These are phyloP conservation scores for Bradypodion ventrale DNA, from an alignment of 2,797 vertebrate genomes.

Conservation along the genomic window DNA sequence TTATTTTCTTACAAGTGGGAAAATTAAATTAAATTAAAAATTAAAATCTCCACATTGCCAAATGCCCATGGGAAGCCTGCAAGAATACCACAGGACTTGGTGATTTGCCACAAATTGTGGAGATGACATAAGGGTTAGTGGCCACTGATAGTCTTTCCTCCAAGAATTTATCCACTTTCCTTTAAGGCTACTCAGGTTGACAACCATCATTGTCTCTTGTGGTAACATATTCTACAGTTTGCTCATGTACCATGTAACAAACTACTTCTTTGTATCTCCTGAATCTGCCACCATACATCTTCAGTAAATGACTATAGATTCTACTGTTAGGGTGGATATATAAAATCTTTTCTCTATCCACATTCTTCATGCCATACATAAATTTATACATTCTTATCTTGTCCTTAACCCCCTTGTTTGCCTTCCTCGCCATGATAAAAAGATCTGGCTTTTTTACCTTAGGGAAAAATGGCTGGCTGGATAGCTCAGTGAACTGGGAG, in stretches of 20 bases:
- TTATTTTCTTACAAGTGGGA: too few relatives aligned
- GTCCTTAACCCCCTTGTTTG: background rate
- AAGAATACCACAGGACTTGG: too few relatives aligned
- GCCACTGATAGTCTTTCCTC: background rate
- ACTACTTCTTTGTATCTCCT: background rate
- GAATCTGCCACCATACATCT: background rate
- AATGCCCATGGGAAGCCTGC: too few relatives aligned
- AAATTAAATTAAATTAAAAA: too few relatives aligned
- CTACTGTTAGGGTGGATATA: background rate
- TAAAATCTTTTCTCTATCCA: background rate
- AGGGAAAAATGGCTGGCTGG: too few relatives aligned
- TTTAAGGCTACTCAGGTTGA: background rate
- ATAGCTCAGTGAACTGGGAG: too few relatives aligned
- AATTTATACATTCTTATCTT: background rate
- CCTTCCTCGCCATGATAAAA: background rate
- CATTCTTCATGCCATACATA: background rate
- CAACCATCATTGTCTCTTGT: background rate
- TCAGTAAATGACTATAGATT: background rate
- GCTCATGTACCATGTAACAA: background rate
- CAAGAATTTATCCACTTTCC: background rate
- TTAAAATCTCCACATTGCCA: too few relatives aligned
- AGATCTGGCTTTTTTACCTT: too few relatives aligned
- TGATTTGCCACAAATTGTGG: too few relatives aligned
- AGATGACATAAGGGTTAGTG: background rate
- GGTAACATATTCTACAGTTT: background rate